These are phyloP conservation scores for Onychostruthus taczanowskii DNA, from an alignment of 2,113 vertebrate species.

Conservation along the genomic window DNA sequence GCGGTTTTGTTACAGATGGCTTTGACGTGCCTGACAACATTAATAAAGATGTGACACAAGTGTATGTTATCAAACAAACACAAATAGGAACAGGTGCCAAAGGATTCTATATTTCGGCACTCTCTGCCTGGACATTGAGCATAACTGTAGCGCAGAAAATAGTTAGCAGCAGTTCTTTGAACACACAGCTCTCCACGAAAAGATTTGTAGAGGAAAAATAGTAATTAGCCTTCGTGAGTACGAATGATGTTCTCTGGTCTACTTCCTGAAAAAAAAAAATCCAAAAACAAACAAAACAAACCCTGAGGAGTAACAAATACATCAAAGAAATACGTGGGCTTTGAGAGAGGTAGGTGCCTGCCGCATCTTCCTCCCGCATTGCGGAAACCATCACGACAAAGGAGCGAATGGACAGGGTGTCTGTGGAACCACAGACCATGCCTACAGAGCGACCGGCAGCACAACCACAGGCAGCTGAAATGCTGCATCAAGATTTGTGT, in stretches of 20 bases:
- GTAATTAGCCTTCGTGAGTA: not conserved
- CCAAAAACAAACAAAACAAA: not conserved
- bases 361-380: conserved; percentile 46
- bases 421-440: not conserved
- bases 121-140: not conserved
- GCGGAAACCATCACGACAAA: not conserved
- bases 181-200: not conserved
- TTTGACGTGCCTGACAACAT: not conserved
- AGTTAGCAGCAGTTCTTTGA: not conserved
- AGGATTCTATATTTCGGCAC: not conserved
- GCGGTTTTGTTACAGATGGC: not conserved
- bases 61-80: not conserved
- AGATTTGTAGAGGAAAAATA: not conserved
- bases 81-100: not conserved
- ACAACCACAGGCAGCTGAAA: not conserved
- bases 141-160: not conserved
- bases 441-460: fast-evolving
- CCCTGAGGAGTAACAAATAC: conserved; percentile 13
- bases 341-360: conserved; percentile 25
- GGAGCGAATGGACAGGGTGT: not conserved
- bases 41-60: not conserved
- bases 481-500: not conserved
- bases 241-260: not conserved
- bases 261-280: not conserved
- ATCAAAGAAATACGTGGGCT: conserved; percentile 12